Evolutionary conservation across 2,888 invertebrate species (phyloP).

Genomic region (Stenurella melanura): DNA sequence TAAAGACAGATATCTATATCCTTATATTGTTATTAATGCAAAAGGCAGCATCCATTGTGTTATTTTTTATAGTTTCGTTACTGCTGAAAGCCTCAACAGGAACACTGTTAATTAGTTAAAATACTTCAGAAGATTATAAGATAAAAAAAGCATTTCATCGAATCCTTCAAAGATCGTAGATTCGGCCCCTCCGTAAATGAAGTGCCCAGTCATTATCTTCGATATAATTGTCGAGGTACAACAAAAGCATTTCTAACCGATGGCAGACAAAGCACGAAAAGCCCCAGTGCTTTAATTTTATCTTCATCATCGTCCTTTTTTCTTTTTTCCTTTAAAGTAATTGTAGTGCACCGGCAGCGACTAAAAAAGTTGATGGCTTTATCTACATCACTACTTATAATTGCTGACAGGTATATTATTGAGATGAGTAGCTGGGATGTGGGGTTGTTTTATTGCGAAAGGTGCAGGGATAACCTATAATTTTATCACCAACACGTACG

Average conservation of each 20-base stretch:
- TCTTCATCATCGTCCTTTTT: conserved; percentile 39
- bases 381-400: conserved; percentile 59
- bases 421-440: conserved; percentile 35
- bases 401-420: conserved; percentile 61
- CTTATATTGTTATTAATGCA: no score
- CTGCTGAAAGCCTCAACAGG: not conserved
- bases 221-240: conserved; percentile 50
- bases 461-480: conserved; percentile 50
- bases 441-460: conserved; percentile 50
- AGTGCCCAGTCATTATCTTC: conserved; percentile 53
- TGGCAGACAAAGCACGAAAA: conserved; percentile 52
- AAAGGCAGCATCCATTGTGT: not conserved
- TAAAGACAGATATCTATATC: no score
- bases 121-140: conserved; percentile 16
- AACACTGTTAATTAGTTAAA: conserved; percentile 26
- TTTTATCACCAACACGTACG: conserved; percentile 47
- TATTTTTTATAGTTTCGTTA: not conserved
- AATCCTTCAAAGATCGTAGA: conserved; percentile 40
- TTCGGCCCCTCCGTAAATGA: conserved; percentile 45
- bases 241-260: conserved; percentile 53
- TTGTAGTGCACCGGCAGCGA: conserved; percentile 45
- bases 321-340: conserved; percentile 41
- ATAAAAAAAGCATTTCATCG: conserved; percentile 24
- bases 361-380: conserved; percentile 59
- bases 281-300: conserved; percentile 35